Base-by-base conservation (phyloP, 2,888 invertebrate genomes). In the Artemia sp. region DNA sequence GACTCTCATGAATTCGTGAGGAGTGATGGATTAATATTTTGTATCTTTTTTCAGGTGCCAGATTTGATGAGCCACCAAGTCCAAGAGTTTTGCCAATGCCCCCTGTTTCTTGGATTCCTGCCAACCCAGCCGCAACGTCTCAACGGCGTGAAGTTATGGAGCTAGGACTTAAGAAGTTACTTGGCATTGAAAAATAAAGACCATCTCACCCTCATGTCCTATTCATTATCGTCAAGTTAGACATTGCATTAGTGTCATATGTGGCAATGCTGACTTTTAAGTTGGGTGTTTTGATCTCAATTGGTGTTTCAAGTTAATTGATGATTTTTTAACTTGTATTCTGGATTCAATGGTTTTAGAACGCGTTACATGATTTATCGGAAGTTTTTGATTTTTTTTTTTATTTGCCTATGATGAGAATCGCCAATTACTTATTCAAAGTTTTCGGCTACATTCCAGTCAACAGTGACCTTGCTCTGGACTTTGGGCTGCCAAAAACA, bases 371-470 rank as follows among this genome's bases (percentile, higher is more conserved):
- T 38, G 38, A 38, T 38, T 6, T 38, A 38, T 38, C 38, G 38
- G 38, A 38, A 38, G 38, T 38, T 38, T 38, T 38, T 38, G 38
- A 38, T 38, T 38, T 38, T 19, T 19, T n/a, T 2, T 38, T 38
- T 38, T 38, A 38, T 38, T 38, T 38, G 5, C 38, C 38, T 38
- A 38, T 38, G 6, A 38, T 38, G 38, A 38, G 6, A 5, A 38
- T 3, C 38, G 38, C 38, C 38, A 38, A 38, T 38, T 5, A 38
- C 38, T 38, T 38, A 38, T 38, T 38, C 38, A 58, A 24, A n/a
- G 64, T 58, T 58, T n/a, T 58, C 11, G 64, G 64, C 64, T 58
- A 58, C 64, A 58, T 58, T 58, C 64, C 64, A 58, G 14, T n/a
- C 9, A 9, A 24, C 11, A n/a, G 9, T 58, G 64, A 19, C 24